Evolutionary conservation across 2,797 vertebrate genomes (phyloP).

Genomic region (Botia kubotai): DNA sequence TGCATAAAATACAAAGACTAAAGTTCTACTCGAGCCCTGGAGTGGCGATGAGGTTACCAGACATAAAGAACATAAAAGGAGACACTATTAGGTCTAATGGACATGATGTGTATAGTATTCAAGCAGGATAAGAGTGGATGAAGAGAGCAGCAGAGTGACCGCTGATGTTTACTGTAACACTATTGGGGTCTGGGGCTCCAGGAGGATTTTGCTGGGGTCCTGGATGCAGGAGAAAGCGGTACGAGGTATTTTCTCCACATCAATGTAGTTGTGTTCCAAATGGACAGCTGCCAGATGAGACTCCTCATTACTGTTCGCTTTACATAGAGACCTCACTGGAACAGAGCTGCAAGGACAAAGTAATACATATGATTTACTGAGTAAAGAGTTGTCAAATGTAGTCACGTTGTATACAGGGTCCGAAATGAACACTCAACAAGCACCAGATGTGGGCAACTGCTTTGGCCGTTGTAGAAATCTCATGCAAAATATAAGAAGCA

Average conservation of each 20-base stretch:
- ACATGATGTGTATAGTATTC: constrained; percentile 17
- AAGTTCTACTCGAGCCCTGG: not conserved
- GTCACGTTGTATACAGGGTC: no score
- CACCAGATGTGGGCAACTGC: no score
- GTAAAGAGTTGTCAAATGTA: no score
- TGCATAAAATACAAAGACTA: not conserved
- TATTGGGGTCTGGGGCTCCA: constrained; percentile 74
- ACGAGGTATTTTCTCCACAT: constrained; percentile 70
- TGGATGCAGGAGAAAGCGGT: constrained; percentile 79
- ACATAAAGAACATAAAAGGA: not conserved
- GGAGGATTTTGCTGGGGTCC: constrained; percentile 71
- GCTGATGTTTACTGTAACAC: constrained; percentile 38
- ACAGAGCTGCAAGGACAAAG: constrained; percentile 73
- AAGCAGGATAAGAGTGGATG: not conserved
- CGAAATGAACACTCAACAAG: no score
- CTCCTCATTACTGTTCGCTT: constrained; percentile 72
- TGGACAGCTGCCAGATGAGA: constrained; percentile 78
- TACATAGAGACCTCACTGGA: constrained; percentile 81
- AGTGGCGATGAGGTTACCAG: no score
- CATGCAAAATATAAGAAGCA: no score
- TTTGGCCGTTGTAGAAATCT: no score
- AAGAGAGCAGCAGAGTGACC: not conserved
- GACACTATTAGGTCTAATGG: constrained; percentile 3
- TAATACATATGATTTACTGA: constrained; percentile 18
- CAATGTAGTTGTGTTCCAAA: constrained; percentile 83